Conservation (phyloP, 2,113 vertebrate genomes). For the Gracilinanus agilis region DNA sequence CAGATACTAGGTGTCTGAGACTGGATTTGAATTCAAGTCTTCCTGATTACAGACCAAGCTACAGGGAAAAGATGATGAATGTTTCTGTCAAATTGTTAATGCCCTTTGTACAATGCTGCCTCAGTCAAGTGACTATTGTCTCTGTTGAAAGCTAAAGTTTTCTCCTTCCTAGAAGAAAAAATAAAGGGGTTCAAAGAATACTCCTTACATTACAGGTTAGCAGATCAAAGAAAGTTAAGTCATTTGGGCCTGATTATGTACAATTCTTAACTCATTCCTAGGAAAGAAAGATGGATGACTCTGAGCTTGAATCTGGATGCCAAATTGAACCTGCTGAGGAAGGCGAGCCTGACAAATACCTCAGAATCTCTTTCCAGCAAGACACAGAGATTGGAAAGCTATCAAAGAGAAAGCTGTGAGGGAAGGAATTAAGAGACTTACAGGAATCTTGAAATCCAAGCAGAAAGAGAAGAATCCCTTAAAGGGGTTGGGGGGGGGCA, state of each 20-base stretch:
- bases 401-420: not conserved
- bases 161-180: not conserved
- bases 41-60: not conserved
- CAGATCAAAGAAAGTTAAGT: not conserved
- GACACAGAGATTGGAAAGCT: not conserved
- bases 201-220: not conserved
- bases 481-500: not conserved
- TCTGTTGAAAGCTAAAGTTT: not conserved
- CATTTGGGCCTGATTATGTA: not conserved
- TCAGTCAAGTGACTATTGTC: not conserved
- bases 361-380: not conserved
- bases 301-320: not conserved
- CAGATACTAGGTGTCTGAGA: not conserved
- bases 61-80: not conserved
- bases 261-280: not conserved
- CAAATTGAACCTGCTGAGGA: not conserved
- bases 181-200: not conserved
- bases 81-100: not conserved
- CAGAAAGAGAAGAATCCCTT: not conserved
- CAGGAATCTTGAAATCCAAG: not conserved
- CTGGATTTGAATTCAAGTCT: not conserved
- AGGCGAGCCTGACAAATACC: not conserved
- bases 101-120: not conserved
- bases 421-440: not conserved
- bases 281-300: not conserved